Evolutionary conservation across 2,797 vertebrate genomes (phyloP).

Genomic region (Notolepis coatsorum): DNA sequence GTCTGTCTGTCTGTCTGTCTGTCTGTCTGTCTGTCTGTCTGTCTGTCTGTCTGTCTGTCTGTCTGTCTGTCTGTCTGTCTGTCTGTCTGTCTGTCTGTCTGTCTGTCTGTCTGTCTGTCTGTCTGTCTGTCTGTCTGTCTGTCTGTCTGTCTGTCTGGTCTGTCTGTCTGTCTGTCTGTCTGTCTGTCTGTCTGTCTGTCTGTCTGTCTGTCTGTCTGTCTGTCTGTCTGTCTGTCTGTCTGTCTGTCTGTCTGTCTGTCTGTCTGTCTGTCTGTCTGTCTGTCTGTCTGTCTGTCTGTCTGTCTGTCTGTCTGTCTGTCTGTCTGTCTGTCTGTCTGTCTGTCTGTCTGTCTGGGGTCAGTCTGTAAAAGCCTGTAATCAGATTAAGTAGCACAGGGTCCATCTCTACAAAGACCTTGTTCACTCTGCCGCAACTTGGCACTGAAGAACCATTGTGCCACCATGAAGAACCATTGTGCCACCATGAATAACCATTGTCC

Average conservation of each 20-base stretch:
- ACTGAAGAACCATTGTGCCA: constrained; percentile 56
- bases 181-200: background rate
- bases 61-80: too few species aligned
- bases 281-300: background rate
- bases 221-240: background rate
- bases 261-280: background rate
- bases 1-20: too few species aligned
- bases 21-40: too few species aligned
- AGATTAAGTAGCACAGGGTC: constrained; percentile 58
- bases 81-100: too few species aligned
- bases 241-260: background rate
- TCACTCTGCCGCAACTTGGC: constrained; percentile 34
- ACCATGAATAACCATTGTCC: too few species aligned
- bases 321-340: background rate
- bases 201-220: background rate
- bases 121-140: too few species aligned
- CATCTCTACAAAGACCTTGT: constrained; percentile 58
- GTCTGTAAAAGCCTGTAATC: constrained; percentile 60
- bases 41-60: too few species aligned
- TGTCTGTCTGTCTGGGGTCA: constrained; percentile 43
- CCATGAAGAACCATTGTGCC: constrained; percentile 55
- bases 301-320: background rate
- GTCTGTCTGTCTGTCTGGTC: too few species aligned
- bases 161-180: too few species aligned
- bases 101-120: too few species aligned